Evolutionary conservation across 2,888 invertebrate genomes (phyloP).

Genomic region (Xylophagus ater): DNA sequence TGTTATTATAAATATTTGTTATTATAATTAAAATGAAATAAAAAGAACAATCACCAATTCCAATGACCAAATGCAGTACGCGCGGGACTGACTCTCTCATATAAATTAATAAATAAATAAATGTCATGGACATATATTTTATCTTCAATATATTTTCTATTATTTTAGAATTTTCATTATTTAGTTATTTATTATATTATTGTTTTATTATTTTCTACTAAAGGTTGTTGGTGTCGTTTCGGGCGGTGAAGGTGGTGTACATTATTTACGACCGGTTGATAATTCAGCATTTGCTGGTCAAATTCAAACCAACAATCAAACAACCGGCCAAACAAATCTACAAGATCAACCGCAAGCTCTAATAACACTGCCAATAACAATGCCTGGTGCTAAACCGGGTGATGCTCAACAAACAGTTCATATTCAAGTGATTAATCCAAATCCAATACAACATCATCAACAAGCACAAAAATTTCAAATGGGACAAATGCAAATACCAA

Average conservation of each 20-base stretch:
- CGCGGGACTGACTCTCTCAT: no score
- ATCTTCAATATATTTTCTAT: slow-evolving; percentile 18
- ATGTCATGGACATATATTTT: slow-evolving; percentile 21
- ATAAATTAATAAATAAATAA: no score
- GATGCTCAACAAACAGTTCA: slow-evolving; percentile 70
- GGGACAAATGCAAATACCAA: slow-evolving; percentile 58
- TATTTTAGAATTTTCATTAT: slow-evolving; percentile 15
- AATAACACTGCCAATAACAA: slow-evolving; percentile 66
- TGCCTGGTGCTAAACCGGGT: slow-evolving; percentile 62
- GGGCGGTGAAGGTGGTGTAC: slow-evolving; percentile 60
- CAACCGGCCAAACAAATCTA: slow-evolving; percentile 22
- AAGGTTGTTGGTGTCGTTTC: slow-evolving; percentile 59
- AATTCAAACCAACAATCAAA: slow-evolving; percentile 20
- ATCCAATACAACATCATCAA: slow-evolving; percentile 40
- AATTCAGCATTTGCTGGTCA: slow-evolving; percentile 29
- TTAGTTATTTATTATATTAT: no score
- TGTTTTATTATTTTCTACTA: slow-evolving; percentile 1
- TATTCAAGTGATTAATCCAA: slow-evolving; percentile 60
- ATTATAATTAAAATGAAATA: no score
- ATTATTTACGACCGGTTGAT: slow-evolving; percentile 57
- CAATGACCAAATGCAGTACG: no score
- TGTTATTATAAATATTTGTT: no score
- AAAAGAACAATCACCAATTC: no score
- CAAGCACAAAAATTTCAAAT: slow-evolving; percentile 56
- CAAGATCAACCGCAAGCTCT: slow-evolving; percentile 47